Base-by-base conservation (phyloP, 2,888 invertebrate species). In the Eupithecia insigniata region DNA sequence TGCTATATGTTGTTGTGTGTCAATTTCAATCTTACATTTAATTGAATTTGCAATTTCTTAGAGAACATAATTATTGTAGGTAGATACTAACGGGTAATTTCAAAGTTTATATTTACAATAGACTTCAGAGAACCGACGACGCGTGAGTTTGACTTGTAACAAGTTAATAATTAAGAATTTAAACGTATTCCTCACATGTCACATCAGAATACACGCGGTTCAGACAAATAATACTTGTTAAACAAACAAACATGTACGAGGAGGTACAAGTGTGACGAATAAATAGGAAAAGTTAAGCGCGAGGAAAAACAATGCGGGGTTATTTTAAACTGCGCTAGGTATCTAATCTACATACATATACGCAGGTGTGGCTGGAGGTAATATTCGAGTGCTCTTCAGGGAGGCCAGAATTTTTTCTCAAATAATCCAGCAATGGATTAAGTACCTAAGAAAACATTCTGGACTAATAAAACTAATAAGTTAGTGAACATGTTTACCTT, bases 221-320 rank as follows among this genome's bases (percentile, higher is more conserved):
- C 55, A 26, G 10, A 76, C 68, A 72, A 76, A 14, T 77, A 78
- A 80, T 78, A 80, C 76, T 77, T 78, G 81, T 74, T 60, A 7
- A 16, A 1, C 18, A 7, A 16, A 1, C 18, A 60, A 30, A 28
- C 18, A 30, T 60, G 8, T 7, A 18, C 26, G 46, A 51, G 22
- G 46, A 22, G 26, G 30, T 18, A 5, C 0, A 26, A 30, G 1
- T 30, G 30, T 18, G 8, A 8, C 79, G 70, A 81, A 83, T 85
- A 86, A 88, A 88, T 87, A 85, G 84, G 85, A 82, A 87, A 89
- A 89, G 82, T 89, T 88, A 67, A 76, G 78, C 72, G 78, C 78
- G 84, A 84, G 12, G 55, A 55, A 26, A 84, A 85, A 87, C 85
- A 87, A 86, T 83, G 81, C 83, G 79, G 80, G 77, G 6, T 46